Base-by-base conservation (phyloP, 2,888 invertebrate genomes). In the Hirtodrosophila trivittata region DNA sequence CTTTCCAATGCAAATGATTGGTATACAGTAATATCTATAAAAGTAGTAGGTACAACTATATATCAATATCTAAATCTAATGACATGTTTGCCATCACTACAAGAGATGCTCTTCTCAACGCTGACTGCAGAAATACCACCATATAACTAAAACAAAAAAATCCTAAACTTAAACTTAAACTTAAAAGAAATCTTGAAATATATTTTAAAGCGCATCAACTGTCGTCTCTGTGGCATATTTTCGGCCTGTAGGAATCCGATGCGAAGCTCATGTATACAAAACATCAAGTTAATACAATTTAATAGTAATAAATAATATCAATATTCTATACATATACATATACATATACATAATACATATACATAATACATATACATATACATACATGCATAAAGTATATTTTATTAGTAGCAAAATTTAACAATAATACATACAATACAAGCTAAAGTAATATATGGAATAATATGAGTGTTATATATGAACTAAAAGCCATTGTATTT, bases 121-220 rank as follows among this genome's bases (percentile, higher is more conserved):
- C 88, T 88, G 88, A 88, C 89, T 88, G 88, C 88, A 88, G 84
- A 87, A 84, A 70, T 88, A 88, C 89, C 87, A 87, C 87, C 87
- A 88, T 82, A n/a, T n/a, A n/a, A n/a, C n/a, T n/a, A n/a, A n/a
- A n/a, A n/a, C n/a, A n/a, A n/a, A 76, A 81, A 75, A 66, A 80
- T 62, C 58, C 65, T 56, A 63, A 37, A 70, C 64, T 68, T 59
- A 30, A 64, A 73, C 47, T 60, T 21, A 66, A 68, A 62, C 52
- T 65, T 60, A 62, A 67, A 60, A 21, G 51, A 51, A 62, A 46
- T 37, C 33, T 50, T 42, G 51, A 70, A 21, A 50, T 57, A 52
- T 73, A 81, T 86, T 77, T 81, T 75, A 68, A 80, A 70, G 66
- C 69, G 64, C 73, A 74, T 75, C 65, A 58, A 63, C 56, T 68